These are phyloP conservation scores for Maniola jurtina DNA, from an alignment of 1,140 invertebrate genomes.

Conservation along the genomic window DNA sequence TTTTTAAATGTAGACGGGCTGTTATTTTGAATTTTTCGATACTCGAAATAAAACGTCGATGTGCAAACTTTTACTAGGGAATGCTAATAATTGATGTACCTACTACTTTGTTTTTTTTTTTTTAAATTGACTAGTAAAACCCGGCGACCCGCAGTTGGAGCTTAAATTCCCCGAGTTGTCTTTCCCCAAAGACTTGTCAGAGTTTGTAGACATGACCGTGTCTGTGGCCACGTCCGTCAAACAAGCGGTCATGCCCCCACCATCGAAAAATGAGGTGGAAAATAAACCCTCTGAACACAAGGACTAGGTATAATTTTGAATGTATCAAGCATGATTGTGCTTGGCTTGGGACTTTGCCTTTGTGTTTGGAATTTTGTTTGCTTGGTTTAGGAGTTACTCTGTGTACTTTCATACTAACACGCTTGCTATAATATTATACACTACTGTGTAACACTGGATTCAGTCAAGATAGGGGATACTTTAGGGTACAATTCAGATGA, in stretches of 20 bases:
- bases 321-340: constrained; percentile 28
- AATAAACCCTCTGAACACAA: constrained; percentile 54
- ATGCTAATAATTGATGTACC: constrained; percentile 2
- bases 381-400: neutral
- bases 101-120: constrained; percentile 21
- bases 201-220: constrained; percentile 62
- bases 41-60: neutral
- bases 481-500: no score
- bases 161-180: constrained; percentile 74
- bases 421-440: no score
- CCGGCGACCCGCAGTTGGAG: constrained; percentile 74
- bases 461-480: no score
- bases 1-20: no score
- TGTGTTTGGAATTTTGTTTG: neutral
- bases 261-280: constrained; percentile 53
- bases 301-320: constrained; percentile 57
- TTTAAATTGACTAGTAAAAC: constrained; percentile 66
- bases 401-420: no score
- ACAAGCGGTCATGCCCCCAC: constrained; percentile 71
- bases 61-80: constrained; percentile 10
- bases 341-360: constrained; percentile 18
- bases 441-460: no score
- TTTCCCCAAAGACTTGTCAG: constrained; percentile 73
- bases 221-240: constrained; percentile 67
- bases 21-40: no score